Evolutionary conservation across 2,888 invertebrate species (phyloP).

Genomic region (Xanthia icteritia): DNA sequence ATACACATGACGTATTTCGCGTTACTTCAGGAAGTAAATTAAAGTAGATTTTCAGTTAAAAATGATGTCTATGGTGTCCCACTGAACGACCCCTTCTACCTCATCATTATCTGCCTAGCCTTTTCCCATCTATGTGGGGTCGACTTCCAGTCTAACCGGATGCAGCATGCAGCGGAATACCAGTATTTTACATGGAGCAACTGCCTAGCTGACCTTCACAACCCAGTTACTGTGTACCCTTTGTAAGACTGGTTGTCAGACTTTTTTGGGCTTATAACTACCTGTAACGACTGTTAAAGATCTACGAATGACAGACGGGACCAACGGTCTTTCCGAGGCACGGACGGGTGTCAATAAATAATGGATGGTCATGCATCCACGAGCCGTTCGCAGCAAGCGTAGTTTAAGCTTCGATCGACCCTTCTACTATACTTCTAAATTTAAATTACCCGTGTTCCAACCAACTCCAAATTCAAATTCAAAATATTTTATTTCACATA

Average conservation of each 20-base stretch:
- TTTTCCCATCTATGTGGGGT: not conserved
- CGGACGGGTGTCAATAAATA: not conserved
- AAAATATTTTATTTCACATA: no score
- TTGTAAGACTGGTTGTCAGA: not conserved
- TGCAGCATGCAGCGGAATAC: not conserved
- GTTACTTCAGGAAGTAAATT: constrained; percentile 20
- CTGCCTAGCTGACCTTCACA: no score
- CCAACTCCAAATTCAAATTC: no score
- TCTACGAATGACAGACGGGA: not conserved
- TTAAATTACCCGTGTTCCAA: no score
- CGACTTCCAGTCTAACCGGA: not conserved
- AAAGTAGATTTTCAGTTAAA: not conserved
- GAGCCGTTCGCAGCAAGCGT: not conserved
- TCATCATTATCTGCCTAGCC: not conserved
- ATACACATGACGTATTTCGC: constrained; percentile 32
- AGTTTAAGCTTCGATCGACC: not conserved
- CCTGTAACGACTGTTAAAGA: not conserved
- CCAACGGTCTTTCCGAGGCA: not conserved
- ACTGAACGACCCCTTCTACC: not conserved
- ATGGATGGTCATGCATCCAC: not conserved
- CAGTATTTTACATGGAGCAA: not conserved
- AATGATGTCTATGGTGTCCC: no score
- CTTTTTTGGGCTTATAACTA: not conserved
- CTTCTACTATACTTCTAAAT: not conserved
- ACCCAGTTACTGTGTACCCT: not conserved